Percentiles rank a stretch among this genome's conserved stretches.
Conservation (phyloP, 2,888 invertebrate species). For the Yponomeuta evonymella region DNA sequence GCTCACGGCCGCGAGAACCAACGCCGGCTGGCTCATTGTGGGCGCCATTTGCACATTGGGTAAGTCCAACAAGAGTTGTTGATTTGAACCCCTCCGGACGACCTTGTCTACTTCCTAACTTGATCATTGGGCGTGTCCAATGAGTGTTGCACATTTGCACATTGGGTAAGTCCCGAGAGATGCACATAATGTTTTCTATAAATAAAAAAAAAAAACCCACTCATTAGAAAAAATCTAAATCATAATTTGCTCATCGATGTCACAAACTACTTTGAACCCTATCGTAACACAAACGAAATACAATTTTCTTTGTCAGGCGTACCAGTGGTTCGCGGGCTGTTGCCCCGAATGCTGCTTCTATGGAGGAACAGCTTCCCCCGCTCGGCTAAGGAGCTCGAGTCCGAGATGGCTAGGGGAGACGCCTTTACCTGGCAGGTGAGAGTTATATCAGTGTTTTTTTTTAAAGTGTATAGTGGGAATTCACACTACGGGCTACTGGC, state of each 20-base stretch:
- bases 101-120: too few species aligned
- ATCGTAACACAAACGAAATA: not conserved
- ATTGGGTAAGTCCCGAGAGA: too few species aligned
- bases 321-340: conserved; percentile 92
- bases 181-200: too few species aligned
- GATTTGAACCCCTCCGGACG: too few species aligned
- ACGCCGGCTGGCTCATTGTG: conserved; percentile 98
- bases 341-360: conserved; percentile 94
- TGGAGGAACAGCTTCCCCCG: conserved; percentile 99
- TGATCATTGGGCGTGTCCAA: too few species aligned
- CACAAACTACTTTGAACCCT: too few species aligned
- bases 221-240: too few species aligned
- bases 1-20: conserved; percentile 94
- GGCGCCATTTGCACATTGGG: conserved; percentile 97
- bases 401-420: conserved; percentile 96
- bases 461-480: too few species aligned
- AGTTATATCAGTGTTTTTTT: not conserved
- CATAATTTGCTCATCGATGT: too few species aligned
- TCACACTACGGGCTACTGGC: too few species aligned
- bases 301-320: conserved; percentile 75
- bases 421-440: conserved; percentile 98
- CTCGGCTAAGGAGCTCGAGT: conserved; percentile 96
- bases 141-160: too few species aligned
- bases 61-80: conserved; percentile 35
- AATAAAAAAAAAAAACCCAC: too few species aligned